Conservation (phyloP, 2,888 invertebrate species). For the Aplocera efformata region DNA sequence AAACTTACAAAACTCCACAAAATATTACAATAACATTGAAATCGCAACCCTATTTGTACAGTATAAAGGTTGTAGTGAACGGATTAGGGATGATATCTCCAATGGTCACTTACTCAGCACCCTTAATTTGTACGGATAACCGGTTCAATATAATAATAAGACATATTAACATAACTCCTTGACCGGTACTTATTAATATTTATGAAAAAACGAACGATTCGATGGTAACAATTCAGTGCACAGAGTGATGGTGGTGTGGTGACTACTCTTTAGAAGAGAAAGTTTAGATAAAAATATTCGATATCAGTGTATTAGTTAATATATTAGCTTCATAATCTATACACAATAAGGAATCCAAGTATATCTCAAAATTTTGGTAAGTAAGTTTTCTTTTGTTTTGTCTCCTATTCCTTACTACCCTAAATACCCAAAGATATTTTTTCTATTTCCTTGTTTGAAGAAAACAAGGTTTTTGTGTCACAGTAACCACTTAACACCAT, state of each 20-base stretch:
- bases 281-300: too few species aligned
- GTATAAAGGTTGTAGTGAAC: constrained; percentile 14
- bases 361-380: too few species aligned
- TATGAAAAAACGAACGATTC: constrained; percentile 35
- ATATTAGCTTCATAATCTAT: too few species aligned
- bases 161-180: constrained; percentile 78
- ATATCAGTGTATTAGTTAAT: too few species aligned
- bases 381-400: too few species aligned
- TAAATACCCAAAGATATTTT: too few species aligned
- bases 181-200: constrained; percentile 76
- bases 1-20: constrained; percentile 6
- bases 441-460: too few species aligned
- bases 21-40: constrained; percentile 24
- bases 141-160: constrained; percentile 65
- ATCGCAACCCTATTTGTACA: constrained; percentile 30
- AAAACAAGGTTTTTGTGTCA: too few species aligned
- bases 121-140: constrained; percentile 71
- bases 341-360: too few species aligned
- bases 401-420: too few species aligned
- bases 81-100: constrained; percentile 4
- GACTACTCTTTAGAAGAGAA: constrained; percentile 10
- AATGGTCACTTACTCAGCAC: constrained; percentile 51
- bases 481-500: too few species aligned
- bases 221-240: constrained; percentile 25
- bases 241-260: constrained; percentile 23